Evolutionary conservation across 2,797 vertebrate species (phyloP).

Genomic region (Artibeus lituratus): DNA sequence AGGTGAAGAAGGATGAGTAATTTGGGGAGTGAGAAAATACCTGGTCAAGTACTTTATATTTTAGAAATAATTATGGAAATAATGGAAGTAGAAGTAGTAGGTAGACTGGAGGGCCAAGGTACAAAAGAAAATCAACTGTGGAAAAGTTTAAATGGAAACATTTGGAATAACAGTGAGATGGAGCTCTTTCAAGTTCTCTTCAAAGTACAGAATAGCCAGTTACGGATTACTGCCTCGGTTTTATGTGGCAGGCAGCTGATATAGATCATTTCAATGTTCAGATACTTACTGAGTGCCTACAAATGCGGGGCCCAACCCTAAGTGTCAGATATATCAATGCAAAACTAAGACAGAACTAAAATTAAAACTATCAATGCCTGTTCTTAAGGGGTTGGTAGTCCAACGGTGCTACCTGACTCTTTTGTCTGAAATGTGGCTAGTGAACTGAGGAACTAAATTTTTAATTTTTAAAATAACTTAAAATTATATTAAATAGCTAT

Average conservation of each 20-base stretch:
- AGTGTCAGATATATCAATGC: not conserved
- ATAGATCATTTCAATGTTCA: not conserved
- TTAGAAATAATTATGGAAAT: constrained; percentile 2
- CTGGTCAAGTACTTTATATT: not conserved
- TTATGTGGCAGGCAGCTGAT: not conserved
- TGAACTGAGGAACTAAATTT: not conserved
- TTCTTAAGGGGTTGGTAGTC: not conserved
- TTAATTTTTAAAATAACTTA: not conserved
- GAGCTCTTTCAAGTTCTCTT: not conserved
- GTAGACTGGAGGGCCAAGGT: not conserved
- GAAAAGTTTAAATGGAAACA: not conserved
- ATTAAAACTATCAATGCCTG: not conserved
- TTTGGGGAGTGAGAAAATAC: not conserved
- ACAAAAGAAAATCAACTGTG: not conserved
- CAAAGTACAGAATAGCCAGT: not conserved
- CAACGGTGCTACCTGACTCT: not conserved
- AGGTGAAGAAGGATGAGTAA: constrained; percentile 11
- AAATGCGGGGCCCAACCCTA: not conserved
- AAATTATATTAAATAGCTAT: constrained; percentile 17
- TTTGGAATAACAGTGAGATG: not conserved
- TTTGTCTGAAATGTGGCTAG: not conserved
- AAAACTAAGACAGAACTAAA: not conserved
- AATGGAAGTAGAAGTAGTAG: not conserved
- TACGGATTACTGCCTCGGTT: not conserved
- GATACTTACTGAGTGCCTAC: not conserved